Evolutionary conservation across 2,113 vertebrate genomes (phyloP), one percentile per base, ranked within the genome.

Genomic region (Chlamydotis undulata): DNA sequence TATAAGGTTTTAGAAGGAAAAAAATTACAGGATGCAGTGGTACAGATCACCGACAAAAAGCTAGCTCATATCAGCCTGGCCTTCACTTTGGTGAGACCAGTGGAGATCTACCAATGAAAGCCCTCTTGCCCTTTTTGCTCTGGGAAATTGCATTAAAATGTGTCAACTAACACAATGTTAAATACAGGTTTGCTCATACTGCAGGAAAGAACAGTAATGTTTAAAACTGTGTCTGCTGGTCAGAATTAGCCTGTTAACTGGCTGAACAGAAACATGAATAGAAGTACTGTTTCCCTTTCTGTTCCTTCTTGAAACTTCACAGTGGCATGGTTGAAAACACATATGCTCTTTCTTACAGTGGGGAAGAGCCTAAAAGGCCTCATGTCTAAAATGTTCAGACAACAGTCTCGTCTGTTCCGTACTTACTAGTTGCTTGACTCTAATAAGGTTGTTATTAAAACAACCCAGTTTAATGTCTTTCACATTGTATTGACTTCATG

Each of bases 381-480:
- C 23, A 6, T 41, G 74, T 79, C 63, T 88, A 85, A 90, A 93
- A 76, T 55, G 47, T 53, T 76, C 78, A 85, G 91, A 83, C 59
- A 92, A 65, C 35, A 92, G 17, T 47, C 47, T 69, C 59, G 29
- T 88, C 74, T 59, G 12, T 74, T 94, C 55, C 0, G 0, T 35
- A 67, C 47, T 74, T 81, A 47, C 7, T 83, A 87, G 59, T 67
- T 85, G 35, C 74, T 91, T 75, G 61, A 76, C 33, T 94, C 23
- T 90, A 91, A 91, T 50, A 83, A 93, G 50, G 37, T 74, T 92
- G 87, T 89, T 95, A 74, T 79, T 94, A 88, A 91, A 96, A 85
- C 41, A 94, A 88, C 15, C 12, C 79, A 74, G 41, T 76, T 84
- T 73, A 85, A 73, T 77, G 55, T 77, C 75, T 95, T 63, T 90